Percentiles rank a stretch among this genome's conserved stretches.
Evolutionary conservation across 30 jellyfish, hydroid and myxozoan genomes (phyloP).

Genomic region (Chironex yamaguchii): DNA sequence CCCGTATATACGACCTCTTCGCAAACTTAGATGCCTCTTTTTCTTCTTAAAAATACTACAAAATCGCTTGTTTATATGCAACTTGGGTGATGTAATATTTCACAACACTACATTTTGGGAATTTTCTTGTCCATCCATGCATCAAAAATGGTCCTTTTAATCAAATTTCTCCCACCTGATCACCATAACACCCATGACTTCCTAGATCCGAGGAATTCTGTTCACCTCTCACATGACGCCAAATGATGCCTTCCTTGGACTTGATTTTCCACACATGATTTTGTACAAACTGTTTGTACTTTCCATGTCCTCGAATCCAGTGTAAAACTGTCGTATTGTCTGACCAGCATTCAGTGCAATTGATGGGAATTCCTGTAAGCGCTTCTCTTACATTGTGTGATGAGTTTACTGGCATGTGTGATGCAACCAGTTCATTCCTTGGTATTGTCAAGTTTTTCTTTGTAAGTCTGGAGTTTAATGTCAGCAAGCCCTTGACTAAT

Average conservation of each 20-base stretch:
- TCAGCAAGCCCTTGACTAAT: slow-evolving; percentile 48
- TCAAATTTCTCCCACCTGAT: neutral
- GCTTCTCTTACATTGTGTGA: slow-evolving; percentile 40
- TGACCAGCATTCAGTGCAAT: slow-evolving; percentile 20
- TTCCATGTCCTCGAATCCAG: slow-evolving; percentile 47
- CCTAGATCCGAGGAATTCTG: slow-evolving; percentile 29
- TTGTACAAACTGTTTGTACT: slow-evolving; percentile 32
- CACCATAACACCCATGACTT: slow-evolving; percentile 28
- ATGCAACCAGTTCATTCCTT: slow-evolving; percentile 55
- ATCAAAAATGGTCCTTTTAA: slow-evolving; percentile 11
- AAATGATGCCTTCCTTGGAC: neutral
- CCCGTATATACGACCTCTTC: no score
- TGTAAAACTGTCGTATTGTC: slow-evolving; percentile 70
- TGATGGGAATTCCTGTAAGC: neutral
- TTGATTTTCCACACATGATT: slow-evolving; percentile 2
- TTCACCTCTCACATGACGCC: slow-evolving; percentile 18
- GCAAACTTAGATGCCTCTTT: no score
- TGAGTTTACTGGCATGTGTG: slow-evolving; percentile 71
- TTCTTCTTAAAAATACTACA: no score
- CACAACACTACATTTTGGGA: no score
- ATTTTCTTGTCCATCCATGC: no score
- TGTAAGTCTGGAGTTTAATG: slow-evolving; percentile 5
- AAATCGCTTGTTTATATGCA: no score
- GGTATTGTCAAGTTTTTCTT: slow-evolving; percentile 59
- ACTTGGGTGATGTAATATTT: no score